Percentiles rank a stretch among this genome's conserved stretches.
phyloP scores from a whole-genome alignment of 2,888 invertebrate species.

The Brachycybe producta region DNA sequence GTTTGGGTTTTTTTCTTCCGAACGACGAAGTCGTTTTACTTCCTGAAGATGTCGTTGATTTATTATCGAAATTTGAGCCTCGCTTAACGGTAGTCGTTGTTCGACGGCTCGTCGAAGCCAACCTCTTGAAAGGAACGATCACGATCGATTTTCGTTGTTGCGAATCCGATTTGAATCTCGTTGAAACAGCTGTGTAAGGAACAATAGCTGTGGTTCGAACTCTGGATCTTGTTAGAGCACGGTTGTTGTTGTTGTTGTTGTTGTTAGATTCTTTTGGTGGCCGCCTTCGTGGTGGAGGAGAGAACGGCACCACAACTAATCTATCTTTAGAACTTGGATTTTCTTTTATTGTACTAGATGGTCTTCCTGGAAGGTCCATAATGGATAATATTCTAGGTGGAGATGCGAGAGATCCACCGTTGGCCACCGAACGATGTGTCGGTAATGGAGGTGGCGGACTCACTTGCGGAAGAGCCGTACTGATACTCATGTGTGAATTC shows the following conservation, averaged over 20 bases:
- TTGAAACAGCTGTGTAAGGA: neutral
- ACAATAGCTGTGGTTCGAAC: neutral
- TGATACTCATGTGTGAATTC: too few relatives aligned
- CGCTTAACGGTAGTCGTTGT: neutral
- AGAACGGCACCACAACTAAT: too few relatives aligned
- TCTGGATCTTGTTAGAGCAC: neutral
- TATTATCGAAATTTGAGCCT: neutral
- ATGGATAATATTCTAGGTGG: conserved; percentile 13
- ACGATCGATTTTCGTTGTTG: too few relatives aligned
- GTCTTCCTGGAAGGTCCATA: conserved; percentile 1
- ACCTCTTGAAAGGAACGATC: neutral
- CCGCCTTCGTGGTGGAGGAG: neutral
- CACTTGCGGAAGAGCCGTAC: too few relatives aligned
- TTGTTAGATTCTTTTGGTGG: neutral
- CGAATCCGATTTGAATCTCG: too few relatives aligned
- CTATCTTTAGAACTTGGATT: neutral
- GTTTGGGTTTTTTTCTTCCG: neutral
- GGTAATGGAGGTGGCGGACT: too few relatives aligned
- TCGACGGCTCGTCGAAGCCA: neutral
- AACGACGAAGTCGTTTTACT: neutral
- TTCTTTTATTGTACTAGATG: neutral
- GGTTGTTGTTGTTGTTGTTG: neutral
- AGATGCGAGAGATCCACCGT: neutral
- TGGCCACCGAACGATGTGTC: too few relatives aligned
- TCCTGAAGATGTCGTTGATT: neutral